Conservation (phyloP, 1,140 invertebrate species). For the Acromyrmex heyeri region DNA sequence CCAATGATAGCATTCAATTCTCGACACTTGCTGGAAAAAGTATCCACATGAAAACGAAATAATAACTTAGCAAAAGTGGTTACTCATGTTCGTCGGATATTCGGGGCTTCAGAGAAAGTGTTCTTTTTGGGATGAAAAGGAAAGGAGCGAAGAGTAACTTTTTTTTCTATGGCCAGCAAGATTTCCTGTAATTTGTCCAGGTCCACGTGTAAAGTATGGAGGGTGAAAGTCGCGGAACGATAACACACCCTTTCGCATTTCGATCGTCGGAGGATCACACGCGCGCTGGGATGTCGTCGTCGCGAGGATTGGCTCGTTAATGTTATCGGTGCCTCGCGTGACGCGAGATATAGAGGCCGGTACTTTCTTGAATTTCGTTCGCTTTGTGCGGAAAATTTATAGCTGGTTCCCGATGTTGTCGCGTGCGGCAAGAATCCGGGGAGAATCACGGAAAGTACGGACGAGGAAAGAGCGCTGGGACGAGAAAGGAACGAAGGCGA, state of each 20-base stretch:
- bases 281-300: conserved; percentile 15
- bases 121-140: neutral
- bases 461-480: neutral
- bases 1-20: neutral
- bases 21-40: neutral
- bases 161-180: neutral
- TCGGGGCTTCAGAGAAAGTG: neutral
- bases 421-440: conserved; percentile 50
- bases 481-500: conserved; percentile 45
- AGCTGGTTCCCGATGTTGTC: conserved; percentile 54
- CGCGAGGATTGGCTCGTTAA: conserved; percentile 76
- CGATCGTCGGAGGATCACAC: conserved; percentile 55
- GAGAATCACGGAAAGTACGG: conserved; percentile 57
- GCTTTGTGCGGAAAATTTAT: conserved; percentile 71
- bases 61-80: neutral
- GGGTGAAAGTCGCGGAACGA: conserved; percentile 39
- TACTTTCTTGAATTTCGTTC: conserved; percentile 76
- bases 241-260: conserved; percentile 60
- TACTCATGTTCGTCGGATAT: neutral
- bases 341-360: conserved; percentile 69
- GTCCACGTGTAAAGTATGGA: conserved; percentile 34
- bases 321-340: conserved; percentile 76
- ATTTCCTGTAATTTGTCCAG: conserved; percentile 26
- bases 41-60: neutral
- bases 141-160: neutral